Percentiles rank a stretch among this genome's conserved stretches.
Evolutionary conservation across 2,113 vertebrate genomes (phyloP).

Genomic region (Microtus richardsoni): DNA sequence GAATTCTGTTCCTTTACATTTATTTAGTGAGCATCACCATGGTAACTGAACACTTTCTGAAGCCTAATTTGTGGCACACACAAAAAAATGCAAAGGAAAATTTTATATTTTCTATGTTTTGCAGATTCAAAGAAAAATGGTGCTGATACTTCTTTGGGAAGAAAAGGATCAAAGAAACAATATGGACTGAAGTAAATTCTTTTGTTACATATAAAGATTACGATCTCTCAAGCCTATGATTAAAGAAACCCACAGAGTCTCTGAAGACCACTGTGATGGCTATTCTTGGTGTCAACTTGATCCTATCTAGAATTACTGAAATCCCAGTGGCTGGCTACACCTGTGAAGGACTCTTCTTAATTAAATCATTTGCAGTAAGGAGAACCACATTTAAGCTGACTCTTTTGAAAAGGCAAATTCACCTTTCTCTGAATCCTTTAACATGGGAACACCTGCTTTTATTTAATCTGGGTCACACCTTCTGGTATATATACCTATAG

Average conservation of each 20-base stretch:
- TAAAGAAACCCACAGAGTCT: background rate
- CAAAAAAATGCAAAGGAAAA: constrained; percentile 45
- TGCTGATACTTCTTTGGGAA: constrained; percentile 11
- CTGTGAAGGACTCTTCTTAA: background rate
- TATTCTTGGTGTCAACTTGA: background rate
- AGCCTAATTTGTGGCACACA: constrained; percentile 64
- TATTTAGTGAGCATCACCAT: constrained; percentile 74
- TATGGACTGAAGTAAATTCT: constrained; percentile 27
- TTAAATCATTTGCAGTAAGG: background rate
- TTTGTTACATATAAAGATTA: constrained; percentile 31
- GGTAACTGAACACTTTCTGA: constrained; percentile 68
- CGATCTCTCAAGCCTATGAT: background rate
- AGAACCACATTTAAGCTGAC: background rate
- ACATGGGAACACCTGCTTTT: background rate
- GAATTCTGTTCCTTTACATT: constrained; percentile 73
- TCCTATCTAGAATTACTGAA: background rate
- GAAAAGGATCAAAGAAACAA: background rate
- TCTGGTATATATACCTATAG: background rate
- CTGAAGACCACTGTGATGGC: background rate
- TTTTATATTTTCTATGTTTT: constrained; percentile 58
- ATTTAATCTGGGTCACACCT: background rate
- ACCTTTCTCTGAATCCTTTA: background rate
- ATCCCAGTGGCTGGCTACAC: background rate
- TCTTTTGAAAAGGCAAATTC: background rate
- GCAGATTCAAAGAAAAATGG: constrained; percentile 38